Conservation (phyloP, 1,140 invertebrate genomes). For the Ptiloglossa arizonensis region DNA sequence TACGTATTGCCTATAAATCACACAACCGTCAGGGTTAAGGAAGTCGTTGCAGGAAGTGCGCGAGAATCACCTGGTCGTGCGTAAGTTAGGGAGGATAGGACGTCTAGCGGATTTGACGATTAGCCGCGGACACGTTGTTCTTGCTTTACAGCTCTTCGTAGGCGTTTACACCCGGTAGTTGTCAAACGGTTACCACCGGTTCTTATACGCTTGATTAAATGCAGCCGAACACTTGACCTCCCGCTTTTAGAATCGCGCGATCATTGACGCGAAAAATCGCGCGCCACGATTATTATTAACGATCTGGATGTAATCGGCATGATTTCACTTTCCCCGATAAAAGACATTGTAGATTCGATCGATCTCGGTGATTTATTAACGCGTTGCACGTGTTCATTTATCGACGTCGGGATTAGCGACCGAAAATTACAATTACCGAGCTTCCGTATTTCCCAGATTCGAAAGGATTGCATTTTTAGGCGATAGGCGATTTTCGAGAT, state of each 20-base stretch:
- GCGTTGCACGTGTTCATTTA: background rate
- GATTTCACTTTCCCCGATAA: conserved; percentile 9
- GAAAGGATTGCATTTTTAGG: too few relatives aligned
- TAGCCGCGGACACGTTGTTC: conserved; percentile 39
- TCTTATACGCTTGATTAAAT: conserved; percentile 51
- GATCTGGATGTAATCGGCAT: background rate
- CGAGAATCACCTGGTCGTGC: background rate
- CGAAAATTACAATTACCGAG: too few relatives aligned
- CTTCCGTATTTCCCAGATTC: too few relatives aligned
- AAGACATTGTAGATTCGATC: background rate
- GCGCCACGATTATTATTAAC: background rate
- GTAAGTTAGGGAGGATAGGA: conserved; percentile 30
- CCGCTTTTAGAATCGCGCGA: background rate
- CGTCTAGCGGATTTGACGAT: conserved; percentile 59
- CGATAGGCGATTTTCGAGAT: too few relatives aligned
- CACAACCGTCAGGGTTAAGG: conserved; percentile 21
- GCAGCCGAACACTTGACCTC: conserved; percentile 37
- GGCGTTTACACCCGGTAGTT: conserved; percentile 60
- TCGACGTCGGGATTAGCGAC: too few relatives aligned
- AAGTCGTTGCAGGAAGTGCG: conserved; percentile 23
- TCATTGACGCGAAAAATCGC: background rate
- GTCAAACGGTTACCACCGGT: conserved; percentile 46
- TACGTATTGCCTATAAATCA: conserved; percentile 35
- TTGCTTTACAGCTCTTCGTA: conserved; percentile 47
- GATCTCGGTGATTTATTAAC: background rate